A percentile compares a stretch with the other conserved stretches of the same genome.
Conservation (phyloP, 2,888 invertebrate species). For the Rambutsinella grinnellia region DNA sequence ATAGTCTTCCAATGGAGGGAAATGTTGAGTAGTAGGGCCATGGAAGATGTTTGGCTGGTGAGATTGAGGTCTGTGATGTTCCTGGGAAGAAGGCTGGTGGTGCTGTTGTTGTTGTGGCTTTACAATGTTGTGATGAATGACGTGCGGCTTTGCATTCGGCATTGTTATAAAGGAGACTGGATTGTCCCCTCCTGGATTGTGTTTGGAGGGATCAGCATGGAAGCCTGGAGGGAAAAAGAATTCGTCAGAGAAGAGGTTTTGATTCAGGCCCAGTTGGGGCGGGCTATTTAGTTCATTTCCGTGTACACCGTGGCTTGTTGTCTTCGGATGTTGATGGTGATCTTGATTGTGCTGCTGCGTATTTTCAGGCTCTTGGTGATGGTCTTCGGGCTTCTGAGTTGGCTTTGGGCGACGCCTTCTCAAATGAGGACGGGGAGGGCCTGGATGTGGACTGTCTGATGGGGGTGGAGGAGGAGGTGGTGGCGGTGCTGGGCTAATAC, state of each 20-base stretch:
- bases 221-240: conserved; percentile 62
- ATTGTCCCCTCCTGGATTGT: conserved; percentile 46
- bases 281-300: conserved; percentile 16
- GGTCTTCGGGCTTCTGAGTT: background rate
- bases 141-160: conserved; percentile 61
- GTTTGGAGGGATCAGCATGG: conserved; percentile 50
- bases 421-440: background rate
- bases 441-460: background rate
- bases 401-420: conserved; percentile 17
- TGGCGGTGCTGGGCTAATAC: background rate
- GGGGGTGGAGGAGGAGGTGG: background rate
- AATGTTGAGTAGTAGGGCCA: conserved; percentile 24
- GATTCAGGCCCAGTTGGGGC: conserved; percentile 3
- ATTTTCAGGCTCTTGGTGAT: conserved; percentile 13
- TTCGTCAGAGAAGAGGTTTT: conserved; percentile 45
- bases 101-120: conserved; percentile 14
- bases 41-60: background rate
- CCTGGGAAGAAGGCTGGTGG: background rate
- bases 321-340: background rate
- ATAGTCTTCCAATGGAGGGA: conserved; percentile 40
- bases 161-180: conserved; percentile 65
- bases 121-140: conserved; percentile 58
- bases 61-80: conserved; percentile 1
- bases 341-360: conserved; percentile 7
- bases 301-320: background rate